Conservation (phyloP, 2,888 invertebrate species). For the Electrophaes corylata region DNA sequence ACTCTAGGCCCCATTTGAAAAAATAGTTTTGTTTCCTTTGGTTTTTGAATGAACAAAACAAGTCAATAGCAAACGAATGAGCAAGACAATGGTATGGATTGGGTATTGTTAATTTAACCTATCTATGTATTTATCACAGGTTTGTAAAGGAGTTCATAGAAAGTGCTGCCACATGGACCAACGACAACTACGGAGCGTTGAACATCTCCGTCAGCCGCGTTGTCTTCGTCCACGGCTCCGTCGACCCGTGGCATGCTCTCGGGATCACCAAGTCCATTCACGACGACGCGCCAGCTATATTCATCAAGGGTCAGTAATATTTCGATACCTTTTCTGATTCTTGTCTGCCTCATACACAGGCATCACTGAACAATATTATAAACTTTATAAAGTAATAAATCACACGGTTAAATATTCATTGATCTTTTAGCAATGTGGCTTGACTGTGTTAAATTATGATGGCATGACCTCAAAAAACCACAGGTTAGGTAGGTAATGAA, state of each 20-base stretch:
- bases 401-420: no score
- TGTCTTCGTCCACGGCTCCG: constrained; percentile 93
- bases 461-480: no score
- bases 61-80: no score
- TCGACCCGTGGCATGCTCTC: constrained; percentile 95
- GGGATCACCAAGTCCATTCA: constrained; percentile 86
- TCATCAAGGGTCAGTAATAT: constrained; percentile 86
- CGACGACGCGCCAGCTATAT: constrained; percentile 87
- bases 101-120: no score
- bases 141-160: constrained; percentile 86
- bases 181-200: constrained; percentile 91
- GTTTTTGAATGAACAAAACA: no score
- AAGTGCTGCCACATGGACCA: constrained; percentile 87
- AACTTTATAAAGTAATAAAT: not conserved
- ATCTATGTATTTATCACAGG: constrained; percentile 51
- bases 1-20: no score
- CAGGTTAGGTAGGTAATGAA: no score
- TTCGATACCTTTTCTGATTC: not conserved
- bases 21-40: no score
- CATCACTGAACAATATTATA: not conserved
- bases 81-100: no score
- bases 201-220: constrained; percentile 88
- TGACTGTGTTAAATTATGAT: no score
- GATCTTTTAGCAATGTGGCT: no score
- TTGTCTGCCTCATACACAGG: not conserved